Evolutionary conservation across 2,888 invertebrate genomes (phyloP), one percentile per base, ranked within the genome.

Genomic region (Anticlea derivata): DNA sequence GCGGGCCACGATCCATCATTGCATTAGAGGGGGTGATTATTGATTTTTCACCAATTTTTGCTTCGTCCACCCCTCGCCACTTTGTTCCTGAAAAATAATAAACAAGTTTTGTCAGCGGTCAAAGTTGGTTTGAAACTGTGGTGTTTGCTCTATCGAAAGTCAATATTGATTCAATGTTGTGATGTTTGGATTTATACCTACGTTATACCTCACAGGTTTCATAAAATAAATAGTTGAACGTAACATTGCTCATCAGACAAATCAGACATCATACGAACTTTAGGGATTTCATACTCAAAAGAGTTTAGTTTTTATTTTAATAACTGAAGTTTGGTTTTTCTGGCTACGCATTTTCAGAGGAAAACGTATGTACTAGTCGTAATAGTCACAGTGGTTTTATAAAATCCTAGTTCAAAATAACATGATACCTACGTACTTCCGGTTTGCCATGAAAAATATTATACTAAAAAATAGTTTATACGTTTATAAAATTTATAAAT

Each of bases 21-120:
- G 80, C 74, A 83, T 83, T 85, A 83, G 74, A 73, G 82, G 83
- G 84, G 82, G 72, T 55, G 69, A 70, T 71, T 83, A 86, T 86
- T 81, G 86, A 86, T 86, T 86, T 83, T 78, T 45, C 63, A 73
- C 70, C 71, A 73, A 73, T 74, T 75, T 76, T 75, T 66, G 61
- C 68, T 59, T 50, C 27, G 63, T 45, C 35, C 40, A 38, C 44
- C 53, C 50, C 12, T 38, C 34, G 10, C 23, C 46, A 54, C 49
- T 51, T 48, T 35, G 50, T 49, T 50, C 52, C 53, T 59, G 53
- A 54, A 61, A 61, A 55, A 57, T 57, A 61, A 55, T 53, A 59
- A 59, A 59, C 52, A 57, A 55, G 52, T 50, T 54, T 56, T 52
- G 52, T 43, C 52, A 55, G 43, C 50, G 52, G 35, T 54, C 49